Evolutionary conservation across 2,888 invertebrate species (phyloP).

Genomic region (Cerastis rubricosa): DNA sequence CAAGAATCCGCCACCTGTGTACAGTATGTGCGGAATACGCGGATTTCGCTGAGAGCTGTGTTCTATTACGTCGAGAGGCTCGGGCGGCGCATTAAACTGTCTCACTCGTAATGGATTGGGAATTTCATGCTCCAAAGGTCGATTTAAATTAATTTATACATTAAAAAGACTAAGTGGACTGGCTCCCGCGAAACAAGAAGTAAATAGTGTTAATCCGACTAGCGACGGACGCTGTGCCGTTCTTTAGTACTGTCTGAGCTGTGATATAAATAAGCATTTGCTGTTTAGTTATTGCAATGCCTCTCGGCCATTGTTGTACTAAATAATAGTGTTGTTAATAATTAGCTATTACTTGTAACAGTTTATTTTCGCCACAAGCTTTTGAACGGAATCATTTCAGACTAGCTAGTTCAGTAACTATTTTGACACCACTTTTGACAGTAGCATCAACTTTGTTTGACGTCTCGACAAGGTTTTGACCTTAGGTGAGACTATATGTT

Average conservation of each 20-base stretch:
- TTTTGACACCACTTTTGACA: neutral
- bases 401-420: neutral
- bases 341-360: neutral
- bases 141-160: conserved; percentile 89
- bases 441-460: neutral
- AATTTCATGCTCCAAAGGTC: conserved; percentile 86
- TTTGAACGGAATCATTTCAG: neutral
- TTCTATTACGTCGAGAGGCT: conserved; percentile 76
- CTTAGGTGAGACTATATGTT: neutral
- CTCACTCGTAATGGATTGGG: conserved; percentile 84
- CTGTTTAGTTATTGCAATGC: conserved; percentile 22
- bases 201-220: conserved; percentile 85
- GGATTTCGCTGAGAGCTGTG: conserved; percentile 75
- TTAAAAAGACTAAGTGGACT: conserved; percentile 83
- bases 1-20: conserved; percentile 81
- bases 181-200: conserved; percentile 76
- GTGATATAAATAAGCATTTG: conserved; percentile 33
- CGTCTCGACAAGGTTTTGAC: neutral
- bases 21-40: conserved; percentile 77
- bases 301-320: conserved; percentile 19
- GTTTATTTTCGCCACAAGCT: neutral
- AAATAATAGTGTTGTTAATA: conserved; percentile 5
- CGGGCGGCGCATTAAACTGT: conserved; percentile 84
- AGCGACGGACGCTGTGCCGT: conserved; percentile 70
- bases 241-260: conserved; percentile 50